Evolutionary conservation across 2,113 vertebrate species (phyloP).

Genomic region (Oryzias woworae): DNA sequence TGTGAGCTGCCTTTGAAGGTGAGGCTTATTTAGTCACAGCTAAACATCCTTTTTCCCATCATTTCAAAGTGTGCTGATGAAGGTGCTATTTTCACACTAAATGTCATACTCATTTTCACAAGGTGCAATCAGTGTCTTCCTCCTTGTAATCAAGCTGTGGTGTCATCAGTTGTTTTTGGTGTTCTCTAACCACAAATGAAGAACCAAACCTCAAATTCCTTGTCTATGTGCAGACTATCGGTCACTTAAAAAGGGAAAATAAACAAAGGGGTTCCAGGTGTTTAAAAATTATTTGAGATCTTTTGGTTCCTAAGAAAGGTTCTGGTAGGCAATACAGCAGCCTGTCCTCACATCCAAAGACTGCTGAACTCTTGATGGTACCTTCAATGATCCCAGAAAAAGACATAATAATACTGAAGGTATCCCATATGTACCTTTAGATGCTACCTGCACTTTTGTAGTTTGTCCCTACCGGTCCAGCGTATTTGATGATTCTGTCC

Average conservation of each 20-base stretch:
- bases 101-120: conserved; percentile 35
- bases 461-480: too few relatives aligned
- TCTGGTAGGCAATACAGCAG: too few relatives aligned
- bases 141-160: conserved; percentile 9
- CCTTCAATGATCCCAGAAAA: too few relatives aligned
- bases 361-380: too few relatives aligned
- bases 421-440: too few relatives aligned
- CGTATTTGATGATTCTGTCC: too few relatives aligned
- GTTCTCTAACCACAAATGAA: conserved; percentile 6
- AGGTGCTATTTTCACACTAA: conserved; percentile 22
- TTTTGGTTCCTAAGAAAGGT: too few relatives aligned
- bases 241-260: background rate
- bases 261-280: background rate
- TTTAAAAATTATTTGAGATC: too few relatives aligned
- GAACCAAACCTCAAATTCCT: background rate
- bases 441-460: too few relatives aligned
- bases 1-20: conserved; percentile 19
- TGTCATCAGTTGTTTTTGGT: conserved; percentile 11
- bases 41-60: background rate
- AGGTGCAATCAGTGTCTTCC: background rate
- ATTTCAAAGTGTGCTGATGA: conserved; percentile 18
- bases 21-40: conserved; percentile 7
- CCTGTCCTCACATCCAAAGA: too few relatives aligned
- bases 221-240: background rate
- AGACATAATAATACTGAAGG: too few relatives aligned